These are phyloP conservation scores for Brachionus rubens DNA, from an alignment of 1,140 invertebrate species.

Conservation along the genomic window DNA sequence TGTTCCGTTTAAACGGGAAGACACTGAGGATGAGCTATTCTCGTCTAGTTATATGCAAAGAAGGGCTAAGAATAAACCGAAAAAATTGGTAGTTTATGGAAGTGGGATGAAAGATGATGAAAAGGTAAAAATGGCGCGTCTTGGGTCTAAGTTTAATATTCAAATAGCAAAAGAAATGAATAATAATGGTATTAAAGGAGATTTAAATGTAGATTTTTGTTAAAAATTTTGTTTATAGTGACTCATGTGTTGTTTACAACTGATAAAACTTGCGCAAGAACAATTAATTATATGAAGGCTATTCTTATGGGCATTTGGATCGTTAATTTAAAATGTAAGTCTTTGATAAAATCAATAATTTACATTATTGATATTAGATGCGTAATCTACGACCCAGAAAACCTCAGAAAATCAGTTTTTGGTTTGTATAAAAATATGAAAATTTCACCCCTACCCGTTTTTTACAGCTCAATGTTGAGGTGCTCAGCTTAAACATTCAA, in stretches of 20 bases:
- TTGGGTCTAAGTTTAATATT: slow-evolving; percentile 10
- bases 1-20: too few species aligned
- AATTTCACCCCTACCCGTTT: too few species aligned
- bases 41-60: not conserved
- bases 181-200: not conserved
- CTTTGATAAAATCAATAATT: not conserved
- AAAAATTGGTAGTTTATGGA: slow-evolving; percentile 3
- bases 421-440: too few species aligned
- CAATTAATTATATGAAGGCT: slow-evolving; percentile 44
- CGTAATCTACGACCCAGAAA: too few species aligned
- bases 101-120: slow-evolving; percentile 40
- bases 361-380: too few species aligned
- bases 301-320: slow-evolving; percentile 46
- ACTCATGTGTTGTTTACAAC: slow-evolving; percentile 32
- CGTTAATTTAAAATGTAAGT: slow-evolving; percentile 37
- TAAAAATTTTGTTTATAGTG: not conserved
- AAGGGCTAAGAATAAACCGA: not conserved
- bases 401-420: too few species aligned
- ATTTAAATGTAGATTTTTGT: not conserved
- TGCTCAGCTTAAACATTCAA: too few species aligned
- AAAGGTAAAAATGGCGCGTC: not conserved
- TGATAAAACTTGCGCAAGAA: not conserved
- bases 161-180: slow-evolving; percentile 30
- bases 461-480: too few species aligned
- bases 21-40: not conserved